Conservation (phyloP, 2,113 vertebrate species). For the Gulo gulo region DNA sequence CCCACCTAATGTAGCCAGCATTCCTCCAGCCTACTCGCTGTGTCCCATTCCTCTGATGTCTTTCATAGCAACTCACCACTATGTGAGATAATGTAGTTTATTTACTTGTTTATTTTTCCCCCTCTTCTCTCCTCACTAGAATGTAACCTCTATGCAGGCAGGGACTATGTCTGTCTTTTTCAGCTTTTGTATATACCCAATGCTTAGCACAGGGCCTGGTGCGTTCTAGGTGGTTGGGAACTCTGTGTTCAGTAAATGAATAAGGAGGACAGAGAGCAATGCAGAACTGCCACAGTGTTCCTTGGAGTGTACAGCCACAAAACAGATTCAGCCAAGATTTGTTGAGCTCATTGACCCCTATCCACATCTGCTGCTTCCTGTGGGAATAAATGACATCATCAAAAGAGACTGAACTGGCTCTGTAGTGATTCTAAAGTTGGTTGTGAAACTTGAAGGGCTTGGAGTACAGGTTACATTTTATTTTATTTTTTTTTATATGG, state of each 20-base stretch:
- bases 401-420: not conserved
- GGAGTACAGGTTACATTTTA: not conserved
- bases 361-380: conserved; percentile 20
- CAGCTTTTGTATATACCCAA: not conserved
- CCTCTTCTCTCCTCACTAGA: not conserved
- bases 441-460: conserved; percentile 37
- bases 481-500: conserved; percentile 10
- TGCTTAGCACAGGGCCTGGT: not conserved
- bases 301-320: not conserved
- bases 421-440: conserved; percentile 31
- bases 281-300: not conserved
- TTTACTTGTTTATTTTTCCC: not conserved
- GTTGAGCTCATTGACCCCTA: conserved; percentile 20
- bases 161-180: not conserved
- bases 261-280: not conserved
- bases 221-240: not conserved
- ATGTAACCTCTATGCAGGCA: not conserved
- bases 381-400: conserved; percentile 16
- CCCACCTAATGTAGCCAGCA: not conserved
- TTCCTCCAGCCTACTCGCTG: not conserved
- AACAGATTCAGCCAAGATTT: not conserved
- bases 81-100: conserved; percentile 10
- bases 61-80: not conserved
- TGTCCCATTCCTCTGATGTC: not conserved
- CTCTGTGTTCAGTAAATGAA: not conserved